Conservation (phyloP, 2,888 invertebrate species). For the Caenorhabditis doughertyi region DNA sequence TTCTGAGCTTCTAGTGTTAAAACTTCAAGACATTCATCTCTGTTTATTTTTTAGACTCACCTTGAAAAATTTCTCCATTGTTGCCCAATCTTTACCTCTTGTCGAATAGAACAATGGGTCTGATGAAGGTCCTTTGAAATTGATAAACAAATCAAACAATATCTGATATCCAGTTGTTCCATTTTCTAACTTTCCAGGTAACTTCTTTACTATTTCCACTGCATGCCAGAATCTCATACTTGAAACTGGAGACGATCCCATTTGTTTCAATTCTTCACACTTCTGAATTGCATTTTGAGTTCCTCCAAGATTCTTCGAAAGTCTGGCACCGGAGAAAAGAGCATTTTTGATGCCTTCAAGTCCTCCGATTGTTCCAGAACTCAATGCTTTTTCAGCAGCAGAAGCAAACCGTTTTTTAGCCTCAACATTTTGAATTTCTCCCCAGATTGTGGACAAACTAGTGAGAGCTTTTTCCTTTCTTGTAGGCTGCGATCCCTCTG, state of each 20-base stretch:
- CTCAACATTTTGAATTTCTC: not conserved
- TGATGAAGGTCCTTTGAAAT: too few species aligned
- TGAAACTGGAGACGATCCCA: not conserved
- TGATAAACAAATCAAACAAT: not conserved
- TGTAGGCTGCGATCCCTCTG: not conserved
- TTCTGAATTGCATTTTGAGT: not conserved
- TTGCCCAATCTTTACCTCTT: too few species aligned
- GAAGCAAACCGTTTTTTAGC: not conserved
- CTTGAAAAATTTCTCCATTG: not conserved
- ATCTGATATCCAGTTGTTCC: not conserved
- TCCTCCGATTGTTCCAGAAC: too few species aligned
- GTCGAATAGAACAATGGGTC: too few species aligned
- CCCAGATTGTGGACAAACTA: not conserved
- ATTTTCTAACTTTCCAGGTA: not conserved
- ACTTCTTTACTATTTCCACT: not conserved
- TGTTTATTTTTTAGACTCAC: not conserved
- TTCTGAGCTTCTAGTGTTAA: too few species aligned
- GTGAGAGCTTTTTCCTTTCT: too few species aligned
- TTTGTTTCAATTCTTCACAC: not conserved
- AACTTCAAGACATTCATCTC: too few species aligned
- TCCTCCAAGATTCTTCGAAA: not conserved
- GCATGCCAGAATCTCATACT: not conserved
- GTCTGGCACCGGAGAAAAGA: conserved; percentile 4
- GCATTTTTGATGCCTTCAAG: conserved; percentile 3
- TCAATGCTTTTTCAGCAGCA: not conserved